phyloP scores from a whole-genome alignment of 1,140 invertebrate species.

The Cherax destructor region DNA sequence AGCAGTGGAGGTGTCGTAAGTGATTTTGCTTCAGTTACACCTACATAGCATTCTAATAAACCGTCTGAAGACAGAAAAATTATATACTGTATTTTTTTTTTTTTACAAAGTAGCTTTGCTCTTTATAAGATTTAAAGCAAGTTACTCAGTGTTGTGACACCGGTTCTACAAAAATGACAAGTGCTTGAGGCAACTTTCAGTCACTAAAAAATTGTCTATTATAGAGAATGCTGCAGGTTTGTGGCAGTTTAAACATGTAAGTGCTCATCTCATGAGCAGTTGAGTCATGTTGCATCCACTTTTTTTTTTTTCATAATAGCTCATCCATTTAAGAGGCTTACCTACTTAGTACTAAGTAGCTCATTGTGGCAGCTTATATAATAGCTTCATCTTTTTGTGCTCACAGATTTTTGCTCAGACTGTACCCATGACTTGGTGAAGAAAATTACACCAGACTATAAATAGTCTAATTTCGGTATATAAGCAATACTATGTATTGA shows the following conservation, averaged over 20 bases:
- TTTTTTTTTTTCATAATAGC: background rate
- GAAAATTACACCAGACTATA: background rate
- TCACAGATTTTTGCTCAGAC: background rate
- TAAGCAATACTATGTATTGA: background rate
- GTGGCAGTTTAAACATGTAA: background rate
- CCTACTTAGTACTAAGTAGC: background rate
- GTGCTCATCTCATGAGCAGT: background rate
- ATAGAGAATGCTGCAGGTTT: background rate
- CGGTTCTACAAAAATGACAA: background rate
- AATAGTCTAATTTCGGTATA: background rate
- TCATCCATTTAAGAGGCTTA: background rate
- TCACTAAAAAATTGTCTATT: background rate
- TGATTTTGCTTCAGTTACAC: background rate
- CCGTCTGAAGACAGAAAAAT: background rate
- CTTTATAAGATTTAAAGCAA: background rate
- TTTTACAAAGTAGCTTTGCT: background rate
- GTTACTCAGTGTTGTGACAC: no score
- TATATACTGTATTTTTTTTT: no score
- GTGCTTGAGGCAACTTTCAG: background rate
- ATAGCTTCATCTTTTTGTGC: background rate
- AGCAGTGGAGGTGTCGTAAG: conserved; percentile 8
- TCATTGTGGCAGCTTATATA: background rate
- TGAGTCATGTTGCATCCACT: background rate
- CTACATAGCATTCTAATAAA: conserved; percentile 4
- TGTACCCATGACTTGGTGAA: background rate